A percentile compares a stretch with the other conserved stretches of the same genome.
These are phyloP conservation scores for Lasius platythorax DNA, from an alignment of 2,888 invertebrate genomes.

Conservation along the genomic window DNA sequence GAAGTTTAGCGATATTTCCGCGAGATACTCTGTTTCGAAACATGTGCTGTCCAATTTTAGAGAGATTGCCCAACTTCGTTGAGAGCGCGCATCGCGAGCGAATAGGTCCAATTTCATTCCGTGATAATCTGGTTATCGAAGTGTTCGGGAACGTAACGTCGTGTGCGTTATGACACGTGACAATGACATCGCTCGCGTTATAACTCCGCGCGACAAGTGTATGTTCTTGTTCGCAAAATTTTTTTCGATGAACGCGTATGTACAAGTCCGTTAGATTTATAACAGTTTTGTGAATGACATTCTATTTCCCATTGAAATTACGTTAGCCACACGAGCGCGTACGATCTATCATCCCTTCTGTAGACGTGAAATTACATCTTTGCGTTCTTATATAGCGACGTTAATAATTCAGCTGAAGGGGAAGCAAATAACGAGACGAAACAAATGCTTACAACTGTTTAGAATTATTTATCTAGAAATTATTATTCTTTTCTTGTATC, in stretches of 20 bases:
- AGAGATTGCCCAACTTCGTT: constrained; percentile 39
- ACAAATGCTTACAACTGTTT: neutral
- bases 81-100: constrained; percentile 11
- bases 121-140: constrained; percentile 43
- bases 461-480: constrained; percentile 14
- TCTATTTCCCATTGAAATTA: constrained; percentile 7
- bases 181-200: constrained; percentile 38
- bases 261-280: neutral
- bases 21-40: constrained; percentile 17
- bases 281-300: neutral
- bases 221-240: neutral
- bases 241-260: neutral
- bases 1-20: constrained; percentile 20
- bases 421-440: neutral
- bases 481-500: neutral
- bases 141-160: constrained; percentile 29
- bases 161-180: constrained; percentile 34
- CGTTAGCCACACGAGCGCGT: no score
- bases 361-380: neutral
- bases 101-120: constrained; percentile 42
- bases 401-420: neutral
- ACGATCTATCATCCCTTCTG: neutral
- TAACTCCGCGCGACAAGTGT: constrained; percentile 36
- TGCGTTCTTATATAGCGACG: neutral
- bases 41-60: constrained; percentile 43